These are phyloP conservation scores for Spongilla lacustris DNA, from an alignment of 37 sponge, comb jelly and placozoan genomes.

Conservation along the genomic window DNA sequence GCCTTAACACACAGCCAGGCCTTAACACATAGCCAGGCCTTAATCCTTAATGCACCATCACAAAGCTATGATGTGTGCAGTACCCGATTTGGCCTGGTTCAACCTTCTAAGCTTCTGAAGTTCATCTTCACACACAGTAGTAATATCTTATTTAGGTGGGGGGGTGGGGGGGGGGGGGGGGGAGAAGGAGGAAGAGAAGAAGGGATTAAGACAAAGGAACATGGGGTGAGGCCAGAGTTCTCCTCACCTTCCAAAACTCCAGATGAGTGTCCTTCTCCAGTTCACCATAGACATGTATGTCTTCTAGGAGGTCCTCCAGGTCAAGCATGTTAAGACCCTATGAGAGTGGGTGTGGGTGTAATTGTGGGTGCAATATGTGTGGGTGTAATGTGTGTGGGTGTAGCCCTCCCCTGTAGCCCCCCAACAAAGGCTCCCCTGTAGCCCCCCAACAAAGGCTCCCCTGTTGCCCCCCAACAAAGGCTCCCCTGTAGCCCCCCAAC, in stretches of 20 bases:
- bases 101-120: slow-evolving; percentile 63
- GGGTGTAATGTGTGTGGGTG: neutral
- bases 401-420: too few species aligned
- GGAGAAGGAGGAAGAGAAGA: too few species aligned
- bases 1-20: too few species aligned
- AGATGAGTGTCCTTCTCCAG: slow-evolving; percentile 77
- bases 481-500: too few species aligned
- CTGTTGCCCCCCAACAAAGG: too few species aligned
- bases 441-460: too few species aligned
- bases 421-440: too few species aligned
- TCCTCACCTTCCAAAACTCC: slow-evolving; percentile 87
- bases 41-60: too few species aligned
- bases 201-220: too few species aligned
- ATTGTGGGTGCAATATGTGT: neutral
- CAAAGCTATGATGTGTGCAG: too few species aligned
- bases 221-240: too few species aligned
- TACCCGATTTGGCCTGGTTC: slow-evolving; percentile 37
- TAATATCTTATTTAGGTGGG: slow-evolving; percentile 62
- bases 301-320: slow-evolving; percentile 95
- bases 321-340: slow-evolving; percentile 84
- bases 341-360: neutral
- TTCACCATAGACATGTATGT: slow-evolving; percentile 92
- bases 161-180: neutral
- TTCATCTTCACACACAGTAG: slow-evolving; percentile 83
- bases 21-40: too few species aligned